Base-by-base conservation (phyloP, 37 sponge, comb jelly and placozoan species). In the Lycopodina hypogea region DNA sequence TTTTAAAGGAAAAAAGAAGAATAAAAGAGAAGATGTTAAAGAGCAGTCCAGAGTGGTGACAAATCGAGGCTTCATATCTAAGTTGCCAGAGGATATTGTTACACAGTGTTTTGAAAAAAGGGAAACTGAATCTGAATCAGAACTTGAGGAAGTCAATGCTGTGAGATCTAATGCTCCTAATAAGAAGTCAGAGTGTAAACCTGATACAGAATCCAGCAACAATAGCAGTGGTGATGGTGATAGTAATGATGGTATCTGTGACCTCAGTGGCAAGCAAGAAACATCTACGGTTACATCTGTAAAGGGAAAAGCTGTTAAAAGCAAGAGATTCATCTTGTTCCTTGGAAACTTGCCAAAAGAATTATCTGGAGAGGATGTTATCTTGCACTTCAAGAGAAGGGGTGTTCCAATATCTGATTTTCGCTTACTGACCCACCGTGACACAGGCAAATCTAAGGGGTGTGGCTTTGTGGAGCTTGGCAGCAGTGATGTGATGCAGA, bases 401-500 rank as follows among this genome's bases (percentile, higher is more conserved):
- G 92, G 92, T 55, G 81, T 87, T 4, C 40, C 60, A 2, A 56
- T 80, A 9, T 36, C 14, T 0, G 82, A 81, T 17, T 60, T 85
- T 21, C 68, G 93, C 35, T 59, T 92, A 42, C 66, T 92, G 40
- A 87, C 90, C 14, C 42, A 86, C 28, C 86, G 70, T 59, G 86
- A 67, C 52, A 50, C 84, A n/a, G 83, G 78, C 11, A 68, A 83
- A 34, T 89, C 94, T 3, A 78, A 80, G 52, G 90, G 94, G 7
- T 89, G 90, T 61, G 79, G 81, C 29, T 93, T 93, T 78, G 29
- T 80, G 32, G 94, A 93, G 35, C 83, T 93, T 24, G 24, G 51
- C 35, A 75, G 62, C 55, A 40, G 52, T 36, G 86, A 75, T 48
- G 60, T 37, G 42, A 78, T 77, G 51, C 86, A 97, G 93, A 86